Conservation (phyloP, 2,797 vertebrate genomes). For the Oreortyx pictus region DNA sequence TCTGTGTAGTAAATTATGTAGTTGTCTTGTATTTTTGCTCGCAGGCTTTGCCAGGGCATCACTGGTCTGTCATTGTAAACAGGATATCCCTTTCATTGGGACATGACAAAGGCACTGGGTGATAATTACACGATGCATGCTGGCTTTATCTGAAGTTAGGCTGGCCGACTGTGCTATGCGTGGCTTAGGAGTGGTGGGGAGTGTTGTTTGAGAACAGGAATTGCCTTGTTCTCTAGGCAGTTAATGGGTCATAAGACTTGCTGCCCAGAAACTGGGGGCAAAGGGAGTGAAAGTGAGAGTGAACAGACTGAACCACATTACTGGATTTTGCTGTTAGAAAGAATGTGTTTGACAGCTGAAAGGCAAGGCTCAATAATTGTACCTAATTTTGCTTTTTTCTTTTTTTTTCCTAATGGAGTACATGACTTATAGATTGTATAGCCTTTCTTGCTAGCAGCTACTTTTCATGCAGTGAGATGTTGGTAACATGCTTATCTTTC, state of each 20-base stretch:
- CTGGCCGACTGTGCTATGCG: background rate
- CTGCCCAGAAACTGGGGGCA: background rate
- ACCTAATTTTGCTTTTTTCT: background rate
- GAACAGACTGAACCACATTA: background rate
- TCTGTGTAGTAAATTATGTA: background rate
- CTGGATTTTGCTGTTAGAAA: background rate
- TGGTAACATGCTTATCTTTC: background rate
- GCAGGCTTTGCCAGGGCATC: background rate
- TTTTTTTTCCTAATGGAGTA: too few species aligned
- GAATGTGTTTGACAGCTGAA: background rate
- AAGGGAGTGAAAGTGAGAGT: background rate
- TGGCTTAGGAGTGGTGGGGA: background rate
- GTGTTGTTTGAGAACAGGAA: background rate
- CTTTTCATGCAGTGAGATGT: background rate
- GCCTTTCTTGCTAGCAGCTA: background rate
- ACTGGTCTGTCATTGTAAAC: background rate
- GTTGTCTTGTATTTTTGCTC: background rate
- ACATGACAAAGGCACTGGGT: background rate
- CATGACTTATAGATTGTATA: background rate
- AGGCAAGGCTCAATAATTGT: background rate
- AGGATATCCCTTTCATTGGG: background rate
- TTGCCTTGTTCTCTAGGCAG: slow-evolving; percentile 10
- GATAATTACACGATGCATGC: background rate
- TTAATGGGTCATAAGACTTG: background rate
- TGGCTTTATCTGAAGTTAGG: background rate